Percentiles rank a stretch among this genome's conserved stretches.
Evolutionary conservation across 2,113 vertebrate genomes (phyloP).

Genomic region (Pogonocichla stellata): DNA sequence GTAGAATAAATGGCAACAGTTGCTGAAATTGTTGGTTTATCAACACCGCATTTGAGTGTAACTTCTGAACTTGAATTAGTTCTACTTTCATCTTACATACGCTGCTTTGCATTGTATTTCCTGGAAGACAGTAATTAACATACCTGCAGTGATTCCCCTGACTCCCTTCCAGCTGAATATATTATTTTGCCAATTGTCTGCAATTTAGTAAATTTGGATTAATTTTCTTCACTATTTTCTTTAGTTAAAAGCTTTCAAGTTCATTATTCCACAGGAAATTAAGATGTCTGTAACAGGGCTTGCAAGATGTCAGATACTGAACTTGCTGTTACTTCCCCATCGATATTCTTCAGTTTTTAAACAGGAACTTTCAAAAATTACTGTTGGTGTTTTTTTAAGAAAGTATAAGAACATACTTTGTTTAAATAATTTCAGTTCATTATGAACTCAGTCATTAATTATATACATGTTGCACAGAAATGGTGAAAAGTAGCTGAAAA

Average conservation of each 20-base stretch:
- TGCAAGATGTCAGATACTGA: not conserved
- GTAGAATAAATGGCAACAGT: not conserved
- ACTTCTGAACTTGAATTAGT: not conserved
- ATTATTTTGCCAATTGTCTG: not conserved
- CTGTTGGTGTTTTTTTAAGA: not conserved
- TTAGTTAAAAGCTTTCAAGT: not conserved
- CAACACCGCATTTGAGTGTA: not conserved
- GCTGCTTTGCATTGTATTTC: not conserved
- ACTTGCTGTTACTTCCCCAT: not conserved
- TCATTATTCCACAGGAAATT: not conserved
- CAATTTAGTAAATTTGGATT: not conserved
- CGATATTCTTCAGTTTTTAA: not conserved
- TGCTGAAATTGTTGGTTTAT: not conserved
- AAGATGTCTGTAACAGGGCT: not conserved
- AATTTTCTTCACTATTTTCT: not conserved
- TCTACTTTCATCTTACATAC: not conserved
- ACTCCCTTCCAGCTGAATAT: not conserved
- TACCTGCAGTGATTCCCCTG: accelerated
- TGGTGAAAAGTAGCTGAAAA: not conserved
- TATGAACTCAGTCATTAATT: not conserved
- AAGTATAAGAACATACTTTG: not conserved
- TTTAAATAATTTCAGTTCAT: not conserved
- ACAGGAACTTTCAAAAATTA: not conserved
- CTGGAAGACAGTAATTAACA: not conserved
- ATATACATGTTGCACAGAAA: not conserved